Evolutionary conservation across 2,113 vertebrate genomes (phyloP), one percentile per base, ranked within the genome.

Genomic region (Pristiophorus japonicus): DNA sequence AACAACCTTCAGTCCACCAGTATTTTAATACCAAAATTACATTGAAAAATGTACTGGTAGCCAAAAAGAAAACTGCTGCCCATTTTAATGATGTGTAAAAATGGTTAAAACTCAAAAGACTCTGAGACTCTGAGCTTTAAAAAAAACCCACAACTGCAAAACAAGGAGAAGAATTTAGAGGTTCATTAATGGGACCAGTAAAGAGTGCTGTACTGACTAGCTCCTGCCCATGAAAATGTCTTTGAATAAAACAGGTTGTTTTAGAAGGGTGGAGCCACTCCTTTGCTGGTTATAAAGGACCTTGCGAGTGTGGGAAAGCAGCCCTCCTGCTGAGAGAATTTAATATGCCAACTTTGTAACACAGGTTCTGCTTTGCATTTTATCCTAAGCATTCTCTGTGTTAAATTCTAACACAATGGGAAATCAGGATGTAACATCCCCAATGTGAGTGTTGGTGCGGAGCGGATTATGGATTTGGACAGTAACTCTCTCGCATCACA

Each of bases 121-220:
- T 4, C 51, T 2, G 4, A 88, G 81, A 45, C 20, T 7, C 38
- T 20, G 5, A 85, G 42, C 45, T 47, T 47, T 90, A 59, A 59
- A 59, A 90, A 59, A 59, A 59, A 78, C 11, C 51, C 75, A 34
- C 51, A 88, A 90, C 11, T 90, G 47, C 11, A 18, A 84, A 85
- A 85, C 47, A 91, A 95, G 65, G 51, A 65, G 85, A 38, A 65
- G 85, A 38, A 95, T 92, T 67, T 95, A 95, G 95, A 81, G 95
- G 96, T 92, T 95, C 91, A 93, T 96, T 96, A 96, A 95, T 96
- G 95, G 87, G 91, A 34, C 34, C 88, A 81, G 24, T 22, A 81
- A 67, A 45, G 88, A 67, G 38, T 45, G 34, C 51, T 42, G 30
- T 66, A 73, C 42, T 63, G 78, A 96, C 88, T 62, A 51, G 7